A percentile compares a stretch with the other conserved stretches of the same genome.
These are phyloP conservation scores for Gulo gulo DNA, from an alignment of 2,113 vertebrate species.

Conservation along the genomic window DNA sequence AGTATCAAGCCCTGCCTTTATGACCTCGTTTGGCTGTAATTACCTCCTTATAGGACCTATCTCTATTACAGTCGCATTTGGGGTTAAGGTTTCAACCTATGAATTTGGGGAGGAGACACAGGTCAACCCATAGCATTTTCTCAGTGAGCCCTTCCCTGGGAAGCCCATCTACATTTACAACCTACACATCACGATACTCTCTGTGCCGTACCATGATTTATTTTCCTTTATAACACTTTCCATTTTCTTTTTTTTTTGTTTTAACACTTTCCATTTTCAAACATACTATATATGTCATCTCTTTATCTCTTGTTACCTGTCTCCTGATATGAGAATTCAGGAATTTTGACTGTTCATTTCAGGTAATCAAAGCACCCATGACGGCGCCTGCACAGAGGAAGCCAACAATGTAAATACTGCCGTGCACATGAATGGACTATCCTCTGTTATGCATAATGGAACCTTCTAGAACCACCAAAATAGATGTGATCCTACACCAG, in stretches of 20 bases:
- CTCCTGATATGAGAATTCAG: neutral
- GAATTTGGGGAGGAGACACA: neutral
- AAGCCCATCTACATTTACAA: neutral
- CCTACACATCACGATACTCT: accelerated
- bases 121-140: neutral
- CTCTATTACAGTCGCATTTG: neutral
- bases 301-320: neutral
- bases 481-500: neutral
- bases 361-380: neutral
- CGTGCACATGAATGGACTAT: neutral
- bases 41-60: neutral
- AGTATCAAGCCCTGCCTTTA: neutral
- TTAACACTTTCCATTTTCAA: neutral
- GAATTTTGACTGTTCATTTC: neutral
- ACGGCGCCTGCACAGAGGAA: neutral
- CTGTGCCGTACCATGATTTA: neutral
- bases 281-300: neutral
- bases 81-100: neutral
- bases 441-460: neutral
- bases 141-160: neutral
- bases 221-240: neutral
- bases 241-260: too few relatives aligned
- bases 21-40: neutral
- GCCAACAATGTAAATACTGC: neutral
- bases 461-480: neutral